Percentiles rank a stretch among this genome's conserved stretches.
Conservation (phyloP, 2,888 invertebrate species). For the Microplitis manilae region DNA sequence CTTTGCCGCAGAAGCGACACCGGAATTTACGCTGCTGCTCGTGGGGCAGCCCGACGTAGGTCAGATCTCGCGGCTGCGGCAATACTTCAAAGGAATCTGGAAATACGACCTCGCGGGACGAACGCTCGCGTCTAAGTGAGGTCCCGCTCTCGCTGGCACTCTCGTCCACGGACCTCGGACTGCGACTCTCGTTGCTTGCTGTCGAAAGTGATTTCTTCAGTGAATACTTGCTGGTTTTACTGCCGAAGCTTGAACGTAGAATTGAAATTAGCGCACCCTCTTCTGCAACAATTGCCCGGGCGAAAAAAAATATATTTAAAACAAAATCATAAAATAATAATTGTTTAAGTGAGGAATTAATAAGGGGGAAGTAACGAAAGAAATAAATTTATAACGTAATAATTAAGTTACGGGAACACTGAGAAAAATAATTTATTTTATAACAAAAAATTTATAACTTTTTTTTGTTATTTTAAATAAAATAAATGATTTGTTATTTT, state of each 20-base stretch:
- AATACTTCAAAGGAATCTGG: conserved; percentile 70
- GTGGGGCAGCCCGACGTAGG: conserved; percentile 73
- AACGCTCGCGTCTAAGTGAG: conserved; percentile 44
- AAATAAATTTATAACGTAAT: not conserved
- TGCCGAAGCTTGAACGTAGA: conserved; percentile 66
- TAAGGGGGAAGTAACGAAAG: not conserved
- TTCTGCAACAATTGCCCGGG: conserved; percentile 67
- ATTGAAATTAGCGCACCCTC: conserved; percentile 67
- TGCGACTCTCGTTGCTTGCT: conserved; percentile 47
- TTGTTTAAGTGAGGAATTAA: not conserved
- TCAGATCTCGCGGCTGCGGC: conserved; percentile 69
- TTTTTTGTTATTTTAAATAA: too few relatives aligned
- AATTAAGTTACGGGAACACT: too few relatives aligned
- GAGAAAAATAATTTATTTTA: too few relatives aligned
- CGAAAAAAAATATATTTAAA: conserved; percentile 39
- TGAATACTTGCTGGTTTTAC: conserved; percentile 29
- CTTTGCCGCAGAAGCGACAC: conserved; percentile 88
- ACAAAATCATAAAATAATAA: conserved; percentile 29
- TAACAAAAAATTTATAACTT: too few relatives aligned
- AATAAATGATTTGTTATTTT: too few relatives aligned
- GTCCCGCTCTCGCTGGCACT: conserved; percentile 55
- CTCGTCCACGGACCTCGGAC: conserved; percentile 49
- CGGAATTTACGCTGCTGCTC: conserved; percentile 79
- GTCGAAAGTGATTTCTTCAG: conserved; percentile 51
- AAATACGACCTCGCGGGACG: conserved; percentile 65